Base-by-base conservation (phyloP, 1,140 invertebrate species). In the Branchinecta lynchi region DNA sequence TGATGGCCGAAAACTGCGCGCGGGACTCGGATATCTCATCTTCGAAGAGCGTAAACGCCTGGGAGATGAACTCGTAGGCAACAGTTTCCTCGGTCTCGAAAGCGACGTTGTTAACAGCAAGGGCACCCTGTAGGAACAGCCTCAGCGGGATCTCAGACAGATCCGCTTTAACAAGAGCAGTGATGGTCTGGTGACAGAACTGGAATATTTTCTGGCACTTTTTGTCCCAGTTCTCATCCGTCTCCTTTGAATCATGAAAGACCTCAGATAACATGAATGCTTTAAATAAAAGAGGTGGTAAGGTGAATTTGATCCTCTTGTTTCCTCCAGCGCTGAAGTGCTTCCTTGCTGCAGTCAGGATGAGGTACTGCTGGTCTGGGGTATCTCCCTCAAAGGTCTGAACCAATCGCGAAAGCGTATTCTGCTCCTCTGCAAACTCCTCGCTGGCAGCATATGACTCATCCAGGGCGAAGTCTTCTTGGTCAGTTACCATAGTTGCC, bases 1-100 rank as follows among this genome's bases (percentile, higher is more conserved):
- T 94, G 66, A 99, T 94, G 17, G 94, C 94, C 1, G 93, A 89
- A 66, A 98, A 80, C 78, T 99, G 96, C 44, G 94, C 92, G 78
- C 97, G 96, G 66, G 92, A 96, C 76, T 99, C 96, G 8, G 91
- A 93, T 74, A 99, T 96, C 80, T 99, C 96, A 77, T 99, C 96
- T 79, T 99, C 96, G 75, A 98, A 98, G 67, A 99, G 81, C 0
- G 93, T 93, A 79, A 99, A 98, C 0, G 93, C 93, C 84, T 89
- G 95, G 43, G 96, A 96, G 76, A 98, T 88, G 76, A 96, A 99
- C 79, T 99, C 96, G 79, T 99, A 99, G 0, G 95, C 93, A 0
- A 98, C 89, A 51, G 93, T 92, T 80, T 98, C 94, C 77, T 93
- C 89, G 77, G 95, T 94, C 73, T 94, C 89, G 79, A 97, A 98